A percentile compares a stretch with the other conserved stretches of the same genome.
Evolutionary conservation across 2,113 vertebrate genomes (phyloP).

Genomic region (Salvelinus namaycush): DNA sequence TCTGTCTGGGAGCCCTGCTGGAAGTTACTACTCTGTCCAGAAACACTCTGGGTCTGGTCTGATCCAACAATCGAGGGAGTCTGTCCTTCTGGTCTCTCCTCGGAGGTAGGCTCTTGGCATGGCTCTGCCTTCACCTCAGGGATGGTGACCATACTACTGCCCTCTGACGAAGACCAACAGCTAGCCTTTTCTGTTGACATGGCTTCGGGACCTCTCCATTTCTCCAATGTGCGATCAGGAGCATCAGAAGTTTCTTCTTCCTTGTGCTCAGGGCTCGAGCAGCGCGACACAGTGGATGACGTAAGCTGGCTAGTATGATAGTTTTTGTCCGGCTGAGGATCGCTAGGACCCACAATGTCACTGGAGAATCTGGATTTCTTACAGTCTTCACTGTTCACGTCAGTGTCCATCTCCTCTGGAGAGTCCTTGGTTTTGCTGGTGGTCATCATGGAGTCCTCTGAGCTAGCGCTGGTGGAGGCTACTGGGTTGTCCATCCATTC

Average conservation of each 20-base stretch:
- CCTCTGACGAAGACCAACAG: constrained; percentile 41
- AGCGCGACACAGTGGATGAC: constrained; percentile 2
- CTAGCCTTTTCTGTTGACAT: constrained; percentile 54
- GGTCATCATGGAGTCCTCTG: constrained; percentile 40
- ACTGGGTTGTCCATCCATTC: constrained; percentile 49
- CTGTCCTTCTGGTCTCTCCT: constrained; percentile 71
- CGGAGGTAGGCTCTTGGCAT: constrained; percentile 49
- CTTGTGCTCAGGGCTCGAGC: constrained; percentile 45
- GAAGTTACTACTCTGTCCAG: neutral
- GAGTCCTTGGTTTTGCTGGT: constrained; percentile 27
- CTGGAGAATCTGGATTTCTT: constrained; percentile 61
- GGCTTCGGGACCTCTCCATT: constrained; percentile 37
- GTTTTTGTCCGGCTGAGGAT: constrained; percentile 61
- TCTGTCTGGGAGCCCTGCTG: constrained; percentile 76
- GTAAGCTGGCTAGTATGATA: constrained; percentile 20
- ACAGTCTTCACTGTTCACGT: constrained; percentile 49
- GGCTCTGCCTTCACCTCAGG: constrained; percentile 50
- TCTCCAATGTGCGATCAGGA: constrained; percentile 34
- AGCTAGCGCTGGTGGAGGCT: constrained; percentile 42
- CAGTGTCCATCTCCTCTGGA: constrained; percentile 52
- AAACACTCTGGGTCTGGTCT: constrained; percentile 42
- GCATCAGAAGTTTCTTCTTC: constrained; percentile 46
- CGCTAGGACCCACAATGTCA: constrained; percentile 52
- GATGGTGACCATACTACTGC: neutral
- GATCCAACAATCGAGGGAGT: constrained; percentile 54